Evolutionary conservation across 2,888 invertebrate genomes (phyloP).

Genomic region (Meandrusa payeni): DNA sequence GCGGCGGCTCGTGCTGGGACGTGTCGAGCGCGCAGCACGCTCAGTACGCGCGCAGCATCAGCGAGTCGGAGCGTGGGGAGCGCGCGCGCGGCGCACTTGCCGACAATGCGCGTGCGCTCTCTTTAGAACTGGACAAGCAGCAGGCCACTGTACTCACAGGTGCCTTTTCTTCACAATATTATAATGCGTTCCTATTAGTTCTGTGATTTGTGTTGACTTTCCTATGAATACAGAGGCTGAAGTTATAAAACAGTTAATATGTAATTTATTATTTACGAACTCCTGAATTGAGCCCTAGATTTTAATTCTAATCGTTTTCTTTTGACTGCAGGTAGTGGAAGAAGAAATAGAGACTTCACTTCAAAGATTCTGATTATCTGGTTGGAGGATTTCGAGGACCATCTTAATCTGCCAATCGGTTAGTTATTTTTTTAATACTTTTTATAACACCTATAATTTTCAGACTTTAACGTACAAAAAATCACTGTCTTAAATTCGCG

Average conservation of each 20-base stretch:
- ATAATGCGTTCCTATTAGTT: too few relatives aligned
- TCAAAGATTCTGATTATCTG: conserved; percentile 95
- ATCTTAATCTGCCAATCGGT: conserved; percentile 93
- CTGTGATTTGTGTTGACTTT: too few relatives aligned
- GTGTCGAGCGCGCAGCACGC: conserved; percentile 53
- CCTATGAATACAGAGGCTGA: too few relatives aligned
- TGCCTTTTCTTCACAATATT: too few relatives aligned
- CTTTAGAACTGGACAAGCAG: conserved; percentile 85
- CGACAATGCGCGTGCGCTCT: conserved; percentile 85
- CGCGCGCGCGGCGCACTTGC: conserved; percentile 41
- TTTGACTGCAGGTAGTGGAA: conserved; percentile 56
- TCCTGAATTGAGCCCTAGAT: too few relatives aligned
- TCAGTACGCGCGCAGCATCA: conserved; percentile 80
- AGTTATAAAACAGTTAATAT: too few relatives aligned
- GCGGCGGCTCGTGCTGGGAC: conserved; percentile 62
- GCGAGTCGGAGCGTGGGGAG: conserved; percentile 61
- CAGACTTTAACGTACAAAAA: too few relatives aligned
- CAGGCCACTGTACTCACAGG: conserved; percentile 50
- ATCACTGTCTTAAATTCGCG: too few relatives aligned
- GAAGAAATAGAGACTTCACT: conserved; percentile 79
- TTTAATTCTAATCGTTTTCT: too few relatives aligned
- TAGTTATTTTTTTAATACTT: too few relatives aligned
- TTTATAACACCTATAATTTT: too few relatives aligned
- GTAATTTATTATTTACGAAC: too few relatives aligned
- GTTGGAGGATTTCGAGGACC: conserved; percentile 97